Base-by-base conservation (phyloP, 2,113 vertebrate species). In the Paralichthys olivaceus region DNA sequence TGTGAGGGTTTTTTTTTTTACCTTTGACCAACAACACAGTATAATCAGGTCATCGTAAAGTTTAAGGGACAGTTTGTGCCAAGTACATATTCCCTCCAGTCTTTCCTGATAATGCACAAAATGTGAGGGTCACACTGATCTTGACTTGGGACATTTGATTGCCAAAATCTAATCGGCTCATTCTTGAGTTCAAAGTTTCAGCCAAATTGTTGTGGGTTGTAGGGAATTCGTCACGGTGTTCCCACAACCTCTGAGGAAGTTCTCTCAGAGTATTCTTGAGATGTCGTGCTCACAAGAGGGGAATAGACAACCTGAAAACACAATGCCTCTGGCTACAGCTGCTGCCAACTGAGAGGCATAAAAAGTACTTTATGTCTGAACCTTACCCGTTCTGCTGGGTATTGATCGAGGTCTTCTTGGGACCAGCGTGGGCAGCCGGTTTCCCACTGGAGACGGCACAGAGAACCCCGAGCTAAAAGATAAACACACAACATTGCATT, bases 371-470 rank as follows among this genome's bases (percentile, higher is more conserved):
- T 7, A 9, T 15, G 49, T 19, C 0, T 22, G 3, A 79, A 22
- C 34, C 75, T 81, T 37, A 92, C 91, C 87, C 80, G 72, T 61
- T 78, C 40, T 76, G 63, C 60, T 29, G 34, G 28, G n/a, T 40
- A 34, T 32, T 0, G 66, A 69, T 26, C 29, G 53, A 37, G 75
- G 23, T 77, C 76, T 66, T 68, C 58, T 77, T 11, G 69, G 34
- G 4, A 23, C 67, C 53, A 19, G 45, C 17, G 17, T 19, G 15
- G 45, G 45, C 17, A 55, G 32, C 29, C 6, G 43, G 49, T 65
- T 72, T 68, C 61, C 84, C 23, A 17, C 7, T 13, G 57, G 53
- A 56, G 88, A 84, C 77, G 82, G 69, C 68, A 65, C 65, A 29
- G 72, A 64, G 53, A 57, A 43, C 49, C 26, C 74, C 1, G 80